These are phyloP conservation scores for Pteronura brasiliensis DNA, from an alignment of 2,113 vertebrate genomes.

Conservation along the genomic window DNA sequence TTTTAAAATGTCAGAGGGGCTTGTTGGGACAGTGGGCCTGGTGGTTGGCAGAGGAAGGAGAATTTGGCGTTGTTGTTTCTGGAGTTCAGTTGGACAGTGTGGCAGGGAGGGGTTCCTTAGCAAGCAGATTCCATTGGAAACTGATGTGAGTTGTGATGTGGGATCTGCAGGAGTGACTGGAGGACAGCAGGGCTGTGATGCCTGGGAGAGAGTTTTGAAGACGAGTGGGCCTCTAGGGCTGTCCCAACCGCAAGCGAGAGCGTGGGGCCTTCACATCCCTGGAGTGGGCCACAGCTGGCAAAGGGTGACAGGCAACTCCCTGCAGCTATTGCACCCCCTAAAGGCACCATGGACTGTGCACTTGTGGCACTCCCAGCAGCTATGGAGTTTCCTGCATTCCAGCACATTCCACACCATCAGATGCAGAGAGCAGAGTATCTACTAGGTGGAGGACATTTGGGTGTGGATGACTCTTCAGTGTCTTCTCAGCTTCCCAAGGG, in stretches of 20 bases:
- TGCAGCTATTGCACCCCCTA: not conserved
- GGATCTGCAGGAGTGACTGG: not conserved
- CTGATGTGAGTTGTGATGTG: not conserved
- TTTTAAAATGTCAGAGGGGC: not conserved
- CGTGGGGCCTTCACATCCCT: not conserved
- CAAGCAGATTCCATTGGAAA: not conserved
- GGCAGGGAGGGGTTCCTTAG: not conserved
- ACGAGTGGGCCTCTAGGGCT: not conserved
- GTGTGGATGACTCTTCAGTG: not conserved
- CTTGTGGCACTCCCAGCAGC: not conserved
- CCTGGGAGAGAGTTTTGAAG: not conserved
- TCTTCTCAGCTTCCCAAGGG: not conserved
- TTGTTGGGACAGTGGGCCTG: not conserved
- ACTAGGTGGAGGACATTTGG: not conserved
- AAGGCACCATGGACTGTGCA: not conserved
- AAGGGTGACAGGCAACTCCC: not conserved
- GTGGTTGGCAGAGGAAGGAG: not conserved
- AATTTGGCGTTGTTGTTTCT: not conserved
- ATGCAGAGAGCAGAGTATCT: not conserved
- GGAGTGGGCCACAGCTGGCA: not conserved
- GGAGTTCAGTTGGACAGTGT: not conserved
- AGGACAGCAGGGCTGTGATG: not conserved
- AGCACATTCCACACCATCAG: not conserved
- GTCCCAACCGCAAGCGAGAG: not conserved
- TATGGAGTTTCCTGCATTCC: not conserved